Evolutionary conservation across 2,888 invertebrate species (phyloP), one percentile per base, ranked within the genome.

Genomic region (Maniola hyperantus): DNA sequence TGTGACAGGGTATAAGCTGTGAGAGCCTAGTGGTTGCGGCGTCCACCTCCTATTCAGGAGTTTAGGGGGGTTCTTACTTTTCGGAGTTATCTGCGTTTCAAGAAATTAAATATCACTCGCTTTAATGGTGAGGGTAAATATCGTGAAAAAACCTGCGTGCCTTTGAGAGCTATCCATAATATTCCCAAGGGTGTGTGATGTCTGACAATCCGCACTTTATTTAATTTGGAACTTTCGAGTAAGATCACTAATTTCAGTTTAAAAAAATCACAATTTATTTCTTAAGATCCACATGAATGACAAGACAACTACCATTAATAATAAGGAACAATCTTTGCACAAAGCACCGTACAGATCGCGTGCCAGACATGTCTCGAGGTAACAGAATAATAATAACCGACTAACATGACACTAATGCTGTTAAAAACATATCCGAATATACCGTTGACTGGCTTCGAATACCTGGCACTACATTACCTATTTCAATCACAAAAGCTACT

Each of bases 341-440:
- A 13, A 33, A 51, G 33, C 58, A 44, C n/a, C 42, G 66, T 48
- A 66, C 44, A 5, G 36, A 5, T 63, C 53, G 59, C 66, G 63
- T 68, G 68, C 68, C 68, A 68, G 64, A 63, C 58, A 66, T 58
- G 48, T 48, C 54, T 66, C 54, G 66, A 59, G 55, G 68, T 20
- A 50, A 61, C 34, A 57, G 54, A 66, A 57, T 57, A 66, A 60
- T 64, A 67, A 67, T 69, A 69, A 42, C 64, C 58, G 55, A 69
- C 58, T 57, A 63, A 67, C 67, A 67, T 67, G 67, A 69, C 69
- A 67, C 64, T 61, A 62, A 62, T 64, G 46, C 57, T 61, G 64
- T 64, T 69, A 65, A 61, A 69, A 67, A 62, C 67, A 67, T 60
- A 69, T 62, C 39, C 33, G 46, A 62, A 58, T 64, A 55, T 62